Conservation (phyloP, 2,113 vertebrate genomes). For the Casuarius casuarius region DNA sequence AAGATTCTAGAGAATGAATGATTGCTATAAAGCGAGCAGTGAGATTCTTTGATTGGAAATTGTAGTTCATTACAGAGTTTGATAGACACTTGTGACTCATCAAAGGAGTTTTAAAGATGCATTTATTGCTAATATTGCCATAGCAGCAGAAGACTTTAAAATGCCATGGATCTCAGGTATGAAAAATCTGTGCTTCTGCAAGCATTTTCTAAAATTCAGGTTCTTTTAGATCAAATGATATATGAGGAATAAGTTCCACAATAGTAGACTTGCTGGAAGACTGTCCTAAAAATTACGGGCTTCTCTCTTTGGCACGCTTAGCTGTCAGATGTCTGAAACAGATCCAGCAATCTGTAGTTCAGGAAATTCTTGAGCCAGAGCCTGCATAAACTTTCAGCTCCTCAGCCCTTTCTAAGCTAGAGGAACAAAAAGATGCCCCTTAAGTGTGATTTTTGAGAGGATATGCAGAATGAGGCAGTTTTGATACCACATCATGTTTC, state of each 20-base stretch:
- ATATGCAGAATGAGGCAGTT: not conserved
- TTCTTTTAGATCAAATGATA: not conserved
- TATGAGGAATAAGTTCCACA: not conserved
- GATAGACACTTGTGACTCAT: not conserved
- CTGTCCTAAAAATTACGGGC: not conserved
- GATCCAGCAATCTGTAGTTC: not conserved
- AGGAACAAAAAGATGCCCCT: not conserved
- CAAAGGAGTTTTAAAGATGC: not conserved
- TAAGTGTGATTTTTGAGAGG: not conserved
- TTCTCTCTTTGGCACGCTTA: not conserved
- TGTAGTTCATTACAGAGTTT: not conserved
- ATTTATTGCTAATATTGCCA: not conserved
- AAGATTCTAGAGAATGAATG: not conserved
- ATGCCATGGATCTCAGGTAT: not conserved
- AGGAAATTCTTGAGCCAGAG: not conserved
- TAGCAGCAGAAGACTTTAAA: constrained; percentile 1
- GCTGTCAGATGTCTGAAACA: not conserved
- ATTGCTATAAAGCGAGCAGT: not conserved
- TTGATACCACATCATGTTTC: not conserved
- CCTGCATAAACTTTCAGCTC: not conserved
- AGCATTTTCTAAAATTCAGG: not conserved
- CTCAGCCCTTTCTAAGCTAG: not conserved
- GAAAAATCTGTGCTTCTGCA: not conserved
- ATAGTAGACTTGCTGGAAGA: not conserved
- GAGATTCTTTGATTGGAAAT: not conserved